Evolutionary conservation across 2,113 vertebrate genomes (phyloP).

Genomic region (Platysteira castanea): DNA sequence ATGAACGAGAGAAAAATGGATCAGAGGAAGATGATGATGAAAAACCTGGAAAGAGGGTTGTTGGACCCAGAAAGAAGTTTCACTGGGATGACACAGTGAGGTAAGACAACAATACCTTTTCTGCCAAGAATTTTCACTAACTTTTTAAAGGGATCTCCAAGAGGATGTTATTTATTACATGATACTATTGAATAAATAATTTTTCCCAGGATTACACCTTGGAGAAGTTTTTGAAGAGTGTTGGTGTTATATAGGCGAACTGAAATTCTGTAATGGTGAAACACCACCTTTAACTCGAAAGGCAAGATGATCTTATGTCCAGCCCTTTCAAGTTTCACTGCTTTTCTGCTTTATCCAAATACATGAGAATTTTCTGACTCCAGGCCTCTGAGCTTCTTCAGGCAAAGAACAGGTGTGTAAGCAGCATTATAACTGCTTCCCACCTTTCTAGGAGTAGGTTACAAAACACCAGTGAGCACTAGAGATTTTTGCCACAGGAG

Average conservation of each 20-base stretch:
- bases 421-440: not conserved
- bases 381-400: not conserved
- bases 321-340: not conserved
- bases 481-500: not conserved
- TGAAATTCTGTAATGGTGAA: not conserved
- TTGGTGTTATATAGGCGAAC: not conserved
- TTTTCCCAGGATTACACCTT: not conserved
- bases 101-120: constrained; percentile 59
- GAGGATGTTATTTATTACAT: not conserved
- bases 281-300: not conserved
- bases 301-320: not conserved
- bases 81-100: constrained; percentile 96
- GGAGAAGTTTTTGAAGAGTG: not conserved
- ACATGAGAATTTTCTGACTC: not conserved
- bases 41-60: constrained; percentile 93
- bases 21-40: constrained; percentile 97
- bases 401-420: not conserved
- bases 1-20: constrained; percentile 89
- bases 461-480: not conserved
- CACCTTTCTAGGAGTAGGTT: not conserved
- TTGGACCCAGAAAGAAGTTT: constrained; percentile 97
- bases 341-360: not conserved
- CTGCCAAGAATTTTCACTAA: not conserved
- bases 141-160: not conserved
- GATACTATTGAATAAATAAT: not conserved